Evolutionary conservation across 2,888 invertebrate species (phyloP), one percentile per base, ranked within the genome.

Genomic region (Drosophila macrothrix): DNA sequence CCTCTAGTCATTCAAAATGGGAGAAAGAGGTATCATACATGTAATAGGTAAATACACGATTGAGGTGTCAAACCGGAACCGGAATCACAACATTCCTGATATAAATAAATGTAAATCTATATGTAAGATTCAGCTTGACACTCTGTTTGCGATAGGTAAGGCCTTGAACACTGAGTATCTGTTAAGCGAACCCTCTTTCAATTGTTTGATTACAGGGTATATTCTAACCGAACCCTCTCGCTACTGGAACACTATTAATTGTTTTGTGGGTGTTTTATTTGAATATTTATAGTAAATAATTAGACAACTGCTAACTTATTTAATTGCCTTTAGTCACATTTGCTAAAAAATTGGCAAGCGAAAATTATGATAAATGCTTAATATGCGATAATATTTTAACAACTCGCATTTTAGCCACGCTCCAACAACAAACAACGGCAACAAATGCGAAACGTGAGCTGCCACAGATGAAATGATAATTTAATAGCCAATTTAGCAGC

Each of bases 401-500:
- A n/a, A 43, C 29, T 50, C 33, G 53, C 55, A n/a, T 28, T 71
- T 65, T 60, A 33, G 81, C 64, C 83, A 79, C 85, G 74, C 84
- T 83, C 54, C 70, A 59, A 67, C 58, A 60, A 65, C 67, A 78
- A 78, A 22, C 31, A 81, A 72, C n/a, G 37, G 39, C n/a, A 54
- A 56, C 19, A 58, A 37, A 55, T 7, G 31, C 39, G 49, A 67
- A 73, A 71, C 67, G 80, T 73, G 76, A 72, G 64, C 63, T 61
- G 70, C 66, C 67, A 75, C 67, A 72, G 66, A 66, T 76, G 71
- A 90, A 90, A 85, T 76, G 76, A 81, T 90, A 74, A 73, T 87
- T 89, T 84, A 90, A 90, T 84, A 62, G 80, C 76, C 82, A 86
- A 86, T 81, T 88, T 76, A 72, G 76, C 61, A 50, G 61, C 88